phyloP scores from a whole-genome alignment of 2,888 invertebrate species.

The Chrysolina haemoptera region DNA sequence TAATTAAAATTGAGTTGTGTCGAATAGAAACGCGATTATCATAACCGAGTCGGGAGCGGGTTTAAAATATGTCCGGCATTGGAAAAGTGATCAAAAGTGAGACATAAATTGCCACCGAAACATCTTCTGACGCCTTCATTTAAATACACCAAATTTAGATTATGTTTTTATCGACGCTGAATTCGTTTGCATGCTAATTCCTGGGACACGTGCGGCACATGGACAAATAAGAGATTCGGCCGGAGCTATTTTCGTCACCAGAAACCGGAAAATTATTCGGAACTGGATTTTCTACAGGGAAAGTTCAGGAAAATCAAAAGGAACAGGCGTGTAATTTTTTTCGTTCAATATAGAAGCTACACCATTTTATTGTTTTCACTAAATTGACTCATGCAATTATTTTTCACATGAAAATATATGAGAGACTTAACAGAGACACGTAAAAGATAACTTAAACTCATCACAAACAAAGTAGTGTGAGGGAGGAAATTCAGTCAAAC shows the following conservation, averaged over 20 bases:
- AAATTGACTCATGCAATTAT: no score
- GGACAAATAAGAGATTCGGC: slow-evolving; percentile 12
- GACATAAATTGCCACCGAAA: slow-evolving; percentile 67
- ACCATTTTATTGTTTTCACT: no score
- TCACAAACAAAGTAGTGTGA: no score
- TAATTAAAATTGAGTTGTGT: slow-evolving; percentile 72
- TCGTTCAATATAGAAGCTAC: no score
- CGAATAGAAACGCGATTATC: slow-evolving; percentile 69
- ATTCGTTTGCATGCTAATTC: slow-evolving; percentile 68
- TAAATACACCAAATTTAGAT: slow-evolving; percentile 66
- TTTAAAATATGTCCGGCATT: slow-evolving; percentile 66
- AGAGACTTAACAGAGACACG: no score
- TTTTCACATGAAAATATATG: no score
- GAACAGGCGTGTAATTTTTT: not conserved
- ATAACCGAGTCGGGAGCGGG: slow-evolving; percentile 64
- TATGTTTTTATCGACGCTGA: slow-evolving; percentile 66
- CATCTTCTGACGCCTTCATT: slow-evolving; percentile 68
- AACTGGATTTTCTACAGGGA: not conserved
- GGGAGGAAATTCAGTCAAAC: no score
- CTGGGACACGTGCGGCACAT: slow-evolving; percentile 43
- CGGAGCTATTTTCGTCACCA: not conserved
- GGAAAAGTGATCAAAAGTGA: slow-evolving; percentile 67
- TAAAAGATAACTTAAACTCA: no score
- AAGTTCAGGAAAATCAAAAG: not conserved
- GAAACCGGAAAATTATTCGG: not conserved